Evolutionary conservation across 2,113 vertebrate genomes (phyloP).

Genomic region (Prunella himalayana): DNA sequence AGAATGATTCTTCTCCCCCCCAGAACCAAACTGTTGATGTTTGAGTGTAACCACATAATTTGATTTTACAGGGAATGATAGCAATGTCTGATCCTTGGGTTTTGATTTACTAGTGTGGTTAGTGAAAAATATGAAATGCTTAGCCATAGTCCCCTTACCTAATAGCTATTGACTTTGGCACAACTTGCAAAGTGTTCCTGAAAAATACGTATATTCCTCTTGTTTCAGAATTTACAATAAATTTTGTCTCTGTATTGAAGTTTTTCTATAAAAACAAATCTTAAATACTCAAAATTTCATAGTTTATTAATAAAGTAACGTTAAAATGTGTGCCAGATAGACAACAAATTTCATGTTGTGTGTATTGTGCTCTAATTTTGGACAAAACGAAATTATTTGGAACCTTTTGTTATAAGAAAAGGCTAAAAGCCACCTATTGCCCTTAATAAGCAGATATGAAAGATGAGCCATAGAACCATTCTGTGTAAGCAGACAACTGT

Average conservation of each 20-base stretch:
- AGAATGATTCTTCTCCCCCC: rapidly evolving
- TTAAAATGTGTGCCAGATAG: neutral
- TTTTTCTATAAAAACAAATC: neutral
- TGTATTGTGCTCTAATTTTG: neutral
- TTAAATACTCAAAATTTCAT: neutral
- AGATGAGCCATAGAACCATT: neutral
- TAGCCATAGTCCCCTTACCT: neutral
- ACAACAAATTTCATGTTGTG: neutral
- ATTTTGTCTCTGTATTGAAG: neutral
- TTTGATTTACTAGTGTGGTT: neutral
- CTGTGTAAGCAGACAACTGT: neutral
- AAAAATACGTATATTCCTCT: neutral
- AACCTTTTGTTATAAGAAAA: neutral
- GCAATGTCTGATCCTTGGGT: neutral
- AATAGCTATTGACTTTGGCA: neutral
- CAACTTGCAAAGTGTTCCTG: neutral
- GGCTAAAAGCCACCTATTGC: neutral
- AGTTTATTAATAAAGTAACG: neutral
- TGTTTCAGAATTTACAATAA: neutral
- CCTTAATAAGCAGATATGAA: neutral
- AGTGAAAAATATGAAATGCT: neutral
- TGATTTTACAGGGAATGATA: neutral
- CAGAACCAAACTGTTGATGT: neutral
- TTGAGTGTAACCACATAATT: neutral
- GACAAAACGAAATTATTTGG: neutral